A percentile compares a stretch with the other conserved stretches of the same genome.
These are phyloP conservation scores for Leiothrix lutea DNA, from an alignment of 2,113 vertebrate species.

Conservation along the genomic window DNA sequence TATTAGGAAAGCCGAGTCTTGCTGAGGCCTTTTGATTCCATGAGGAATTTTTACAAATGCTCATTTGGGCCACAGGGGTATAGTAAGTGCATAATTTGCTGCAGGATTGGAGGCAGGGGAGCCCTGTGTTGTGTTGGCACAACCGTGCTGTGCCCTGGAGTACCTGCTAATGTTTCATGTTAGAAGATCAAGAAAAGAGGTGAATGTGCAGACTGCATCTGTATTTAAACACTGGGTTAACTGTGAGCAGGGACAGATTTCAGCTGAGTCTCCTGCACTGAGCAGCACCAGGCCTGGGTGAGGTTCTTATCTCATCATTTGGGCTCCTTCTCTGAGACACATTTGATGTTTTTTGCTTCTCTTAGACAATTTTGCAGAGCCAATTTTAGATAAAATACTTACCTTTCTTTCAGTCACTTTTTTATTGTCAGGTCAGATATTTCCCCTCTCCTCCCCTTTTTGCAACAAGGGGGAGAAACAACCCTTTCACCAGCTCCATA, in stretches of 20 bases:
- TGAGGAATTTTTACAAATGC: neutral
- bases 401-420: neutral
- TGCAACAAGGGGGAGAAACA: neutral
- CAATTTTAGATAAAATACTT: neutral
- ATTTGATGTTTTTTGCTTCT: neutral
- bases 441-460: neutral
- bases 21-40: neutral
- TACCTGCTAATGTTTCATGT: neutral
- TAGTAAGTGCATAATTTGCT: neutral
- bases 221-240: neutral
- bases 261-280: neutral
- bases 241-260: neutral
- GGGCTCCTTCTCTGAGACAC: neutral
- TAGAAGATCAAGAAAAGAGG: neutral
- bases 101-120: neutral
- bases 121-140: neutral
- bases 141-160: neutral
- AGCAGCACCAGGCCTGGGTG: neutral
- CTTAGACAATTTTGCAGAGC: neutral
- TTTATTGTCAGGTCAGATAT: constrained; percentile 20
- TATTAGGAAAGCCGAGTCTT: neutral
- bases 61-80: neutral
- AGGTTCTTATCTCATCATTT: neutral
- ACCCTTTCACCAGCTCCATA: constrained; percentile 33
- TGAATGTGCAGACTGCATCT: neutral